phyloP scores from a whole-genome alignment of 1,140 invertebrate genomes.

The Atta cephalotes region DNA sequence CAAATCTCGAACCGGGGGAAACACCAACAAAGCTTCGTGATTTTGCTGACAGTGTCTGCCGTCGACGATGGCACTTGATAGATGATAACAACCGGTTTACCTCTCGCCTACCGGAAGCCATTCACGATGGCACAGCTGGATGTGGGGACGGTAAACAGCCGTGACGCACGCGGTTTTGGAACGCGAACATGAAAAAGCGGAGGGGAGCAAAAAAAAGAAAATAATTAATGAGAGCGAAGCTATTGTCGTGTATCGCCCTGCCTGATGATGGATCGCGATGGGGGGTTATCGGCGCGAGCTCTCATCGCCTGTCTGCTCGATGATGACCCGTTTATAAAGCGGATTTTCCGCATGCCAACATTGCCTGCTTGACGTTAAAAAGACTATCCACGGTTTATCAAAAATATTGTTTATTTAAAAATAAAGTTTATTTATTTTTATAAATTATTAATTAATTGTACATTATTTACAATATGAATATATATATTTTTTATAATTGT shows the following conservation, averaged over 20 bases:
- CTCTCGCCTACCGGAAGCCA: conserved; percentile 54
- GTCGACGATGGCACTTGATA: conserved; percentile 60
- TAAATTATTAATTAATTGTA: background rate
- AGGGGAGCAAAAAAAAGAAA: conserved; percentile 22
- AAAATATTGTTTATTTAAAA: conserved; percentile 49
- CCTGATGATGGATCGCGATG: conserved; percentile 62
- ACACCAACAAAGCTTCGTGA: conserved; percentile 45
- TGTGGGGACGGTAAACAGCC: conserved; percentile 53
- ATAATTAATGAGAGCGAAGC: conserved; percentile 62
- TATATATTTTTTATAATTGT: background rate
- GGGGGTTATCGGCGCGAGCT: conserved; percentile 51
- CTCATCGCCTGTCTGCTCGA: conserved; percentile 54
- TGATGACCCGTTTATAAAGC: conserved; percentile 62
- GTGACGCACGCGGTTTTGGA: conserved; percentile 54
- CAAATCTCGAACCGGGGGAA: conserved; percentile 29
- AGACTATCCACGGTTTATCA: conserved; percentile 39
- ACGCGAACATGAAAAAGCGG: conserved; percentile 40
- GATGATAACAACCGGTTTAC: conserved; percentile 59
- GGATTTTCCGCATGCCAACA: conserved; percentile 53
- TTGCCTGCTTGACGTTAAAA: conserved; percentile 34
- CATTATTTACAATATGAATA: background rate
- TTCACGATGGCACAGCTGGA: conserved; percentile 47
- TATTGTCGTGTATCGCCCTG: conserved; percentile 60
- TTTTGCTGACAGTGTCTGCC: conserved; percentile 60
- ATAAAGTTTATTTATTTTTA: conserved; percentile 29